Conservation (phyloP, 2,888 invertebrate species). For the Aphidoletes aphidimyza region DNA sequence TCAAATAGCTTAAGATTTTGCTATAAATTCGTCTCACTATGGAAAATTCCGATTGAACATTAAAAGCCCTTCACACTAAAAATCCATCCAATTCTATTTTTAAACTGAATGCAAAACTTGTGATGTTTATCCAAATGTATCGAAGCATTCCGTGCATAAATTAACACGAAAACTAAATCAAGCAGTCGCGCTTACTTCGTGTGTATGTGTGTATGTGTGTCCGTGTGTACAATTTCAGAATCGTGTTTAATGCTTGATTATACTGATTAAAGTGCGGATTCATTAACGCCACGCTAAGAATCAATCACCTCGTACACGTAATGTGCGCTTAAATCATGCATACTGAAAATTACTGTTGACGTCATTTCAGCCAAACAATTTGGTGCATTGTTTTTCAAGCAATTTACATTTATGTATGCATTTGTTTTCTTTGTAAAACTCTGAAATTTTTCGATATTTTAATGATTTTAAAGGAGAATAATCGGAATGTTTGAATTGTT, state of each 20-base stretch:
- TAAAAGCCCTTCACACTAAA: no score
- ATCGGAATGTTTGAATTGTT: background rate
- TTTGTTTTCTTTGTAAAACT: background rate
- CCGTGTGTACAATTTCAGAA: background rate
- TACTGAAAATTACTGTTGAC: background rate
- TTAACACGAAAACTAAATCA: background rate
- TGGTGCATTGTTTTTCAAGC: background rate
- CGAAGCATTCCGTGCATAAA: background rate
- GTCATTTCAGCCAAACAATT: background rate
- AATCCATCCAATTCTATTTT: no score
- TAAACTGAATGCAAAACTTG: background rate
- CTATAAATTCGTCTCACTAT: no score
- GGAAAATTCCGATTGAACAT: no score
- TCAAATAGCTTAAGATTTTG: no score
- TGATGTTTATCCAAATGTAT: slow-evolving; percentile 1
- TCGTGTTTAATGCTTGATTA: background rate
- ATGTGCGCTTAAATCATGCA: background rate
- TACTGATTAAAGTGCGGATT: background rate
- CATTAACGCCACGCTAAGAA: slow-evolving; percentile 1
- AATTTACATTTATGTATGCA: background rate
- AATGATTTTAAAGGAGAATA: background rate
- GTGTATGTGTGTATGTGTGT: background rate
- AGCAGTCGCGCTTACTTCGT: background rate
- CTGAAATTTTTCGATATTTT: background rate
- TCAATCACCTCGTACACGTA: background rate